phyloP scores from a whole-genome alignment of 2,113 vertebrate species.

The Dendrocopos noguchii region DNA sequence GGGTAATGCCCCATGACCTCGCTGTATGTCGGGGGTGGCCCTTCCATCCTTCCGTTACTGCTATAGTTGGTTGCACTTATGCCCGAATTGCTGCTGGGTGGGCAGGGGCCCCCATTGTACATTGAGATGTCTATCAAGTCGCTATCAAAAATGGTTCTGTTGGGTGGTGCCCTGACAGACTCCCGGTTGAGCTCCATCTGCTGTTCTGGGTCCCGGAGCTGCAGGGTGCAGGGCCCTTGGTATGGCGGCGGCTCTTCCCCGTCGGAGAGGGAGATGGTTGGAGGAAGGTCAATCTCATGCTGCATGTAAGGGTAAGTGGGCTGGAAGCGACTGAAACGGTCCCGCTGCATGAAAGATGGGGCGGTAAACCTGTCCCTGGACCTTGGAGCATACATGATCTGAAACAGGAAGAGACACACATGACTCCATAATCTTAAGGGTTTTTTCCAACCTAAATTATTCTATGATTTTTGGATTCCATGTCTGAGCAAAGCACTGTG shows the following conservation, averaged over 20 bases:
- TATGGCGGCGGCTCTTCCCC: constrained; percentile 96
- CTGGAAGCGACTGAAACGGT: constrained; percentile 96
- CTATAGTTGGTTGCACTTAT: constrained; percentile 91
- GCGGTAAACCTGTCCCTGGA: constrained; percentile 88
- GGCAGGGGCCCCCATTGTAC: constrained; percentile 87
- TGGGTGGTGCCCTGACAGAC: constrained; percentile 94
- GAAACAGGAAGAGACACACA: constrained; percentile 10
- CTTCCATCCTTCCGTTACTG: constrained; percentile 90
- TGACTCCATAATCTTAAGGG: no score
- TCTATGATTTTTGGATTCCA: neutral
- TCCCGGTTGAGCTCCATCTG: constrained; percentile 98
- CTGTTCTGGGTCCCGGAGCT: constrained; percentile 95
- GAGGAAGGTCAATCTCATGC: constrained; percentile 96
- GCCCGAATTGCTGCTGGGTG: constrained; percentile 96
- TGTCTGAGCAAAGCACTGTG: rapidly evolving
- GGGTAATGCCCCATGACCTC: constrained; percentile 94
- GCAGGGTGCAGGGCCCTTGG: constrained; percentile 93
- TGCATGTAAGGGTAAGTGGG: constrained; percentile 96
- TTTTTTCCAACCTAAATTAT: no score
- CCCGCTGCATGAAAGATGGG: constrained; percentile 92
- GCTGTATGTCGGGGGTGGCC: constrained; percentile 94
- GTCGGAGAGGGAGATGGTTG: constrained; percentile 95
- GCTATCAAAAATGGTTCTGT: constrained; percentile 97
- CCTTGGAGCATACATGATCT: constrained; percentile 91
- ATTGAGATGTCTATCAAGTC: constrained; percentile 90